Conservation (phyloP, 2,888 invertebrate species). For the Siphlonurus alternatus region DNA sequence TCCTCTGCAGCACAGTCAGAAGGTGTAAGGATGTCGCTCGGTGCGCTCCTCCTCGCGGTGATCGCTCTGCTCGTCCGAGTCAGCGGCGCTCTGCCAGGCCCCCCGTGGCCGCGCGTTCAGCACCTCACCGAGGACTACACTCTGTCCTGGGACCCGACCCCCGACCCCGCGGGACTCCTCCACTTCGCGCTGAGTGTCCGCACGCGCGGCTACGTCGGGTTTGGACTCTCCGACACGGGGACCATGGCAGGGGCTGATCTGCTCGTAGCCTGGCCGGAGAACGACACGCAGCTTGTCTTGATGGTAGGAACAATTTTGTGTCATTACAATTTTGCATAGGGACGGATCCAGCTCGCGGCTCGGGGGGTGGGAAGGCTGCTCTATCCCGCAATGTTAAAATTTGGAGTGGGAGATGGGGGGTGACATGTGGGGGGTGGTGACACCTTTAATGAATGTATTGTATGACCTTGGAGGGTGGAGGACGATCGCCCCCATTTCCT, state of each 20-base stretch:
- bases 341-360: no score
- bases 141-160: not conserved
- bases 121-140: not conserved
- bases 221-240: slow-evolving; percentile 2
- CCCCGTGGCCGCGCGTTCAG: not conserved
- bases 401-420: no score
- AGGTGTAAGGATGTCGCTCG: not conserved
- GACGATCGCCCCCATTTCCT: no score
- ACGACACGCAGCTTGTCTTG: not conserved
- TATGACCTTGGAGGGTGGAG: no score
- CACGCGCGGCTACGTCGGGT: slow-evolving; percentile 1
- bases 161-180: not conserved
- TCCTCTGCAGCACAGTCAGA: no score
- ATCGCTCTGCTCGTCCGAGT: no score
- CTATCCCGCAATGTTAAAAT: no score
- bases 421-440: no score
- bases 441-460: no score
- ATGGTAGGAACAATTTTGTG: not conserved
- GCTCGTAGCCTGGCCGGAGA: not conserved
- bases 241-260: slow-evolving; percentile 7
- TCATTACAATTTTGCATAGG: no score
- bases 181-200: not conserved
- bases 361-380: no score
- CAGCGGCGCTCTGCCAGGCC: not conserved
- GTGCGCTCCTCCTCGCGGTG: not conserved